phyloP scores from a whole-genome alignment of 2,888 invertebrate species.

The Dasypogon diadema region DNA sequence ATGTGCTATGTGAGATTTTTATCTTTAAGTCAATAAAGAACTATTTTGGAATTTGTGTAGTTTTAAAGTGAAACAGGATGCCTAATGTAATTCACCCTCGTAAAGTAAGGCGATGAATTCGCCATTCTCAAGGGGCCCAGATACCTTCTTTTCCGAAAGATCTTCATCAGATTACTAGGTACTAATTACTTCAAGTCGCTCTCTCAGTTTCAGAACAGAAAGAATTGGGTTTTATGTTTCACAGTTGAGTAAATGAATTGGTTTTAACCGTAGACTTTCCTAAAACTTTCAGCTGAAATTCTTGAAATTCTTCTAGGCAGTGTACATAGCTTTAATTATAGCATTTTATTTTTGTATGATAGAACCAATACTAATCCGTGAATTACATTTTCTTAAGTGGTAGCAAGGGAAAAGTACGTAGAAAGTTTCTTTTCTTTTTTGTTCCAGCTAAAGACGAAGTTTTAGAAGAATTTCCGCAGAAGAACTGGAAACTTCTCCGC shows the following conservation, averaged over 20 bases:
- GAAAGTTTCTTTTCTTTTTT: too few relatives aligned
- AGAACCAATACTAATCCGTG: background rate
- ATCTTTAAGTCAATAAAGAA: slow-evolving; percentile 21
- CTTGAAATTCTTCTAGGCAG: background rate
- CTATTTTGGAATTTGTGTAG: background rate
- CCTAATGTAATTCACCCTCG: background rate
- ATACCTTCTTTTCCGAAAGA: background rate
- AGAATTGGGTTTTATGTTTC: background rate
- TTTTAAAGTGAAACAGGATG: background rate
- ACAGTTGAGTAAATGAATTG: background rate
- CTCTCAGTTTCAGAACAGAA: background rate
- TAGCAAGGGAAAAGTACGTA: too few relatives aligned
- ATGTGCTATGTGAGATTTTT: slow-evolving; percentile 27
- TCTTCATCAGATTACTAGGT: background rate
- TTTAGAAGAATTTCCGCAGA: too few relatives aligned
- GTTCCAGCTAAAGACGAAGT: too few relatives aligned
- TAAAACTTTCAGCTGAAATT: background rate
- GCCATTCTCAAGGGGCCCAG: background rate
- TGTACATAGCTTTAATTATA: background rate
- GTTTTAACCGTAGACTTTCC: too few relatives aligned
- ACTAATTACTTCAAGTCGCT: background rate
- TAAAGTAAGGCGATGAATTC: background rate
- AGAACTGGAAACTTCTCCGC: too few relatives aligned
- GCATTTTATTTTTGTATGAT: background rate
- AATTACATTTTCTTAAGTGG: too few relatives aligned